A percentile compares a stretch with the other conserved stretches of the same genome.
These are phyloP conservation scores for Hyperoplus lanceolatus DNA, from an alignment of 2,797 vertebrate genomes.

Conservation along the genomic window DNA sequence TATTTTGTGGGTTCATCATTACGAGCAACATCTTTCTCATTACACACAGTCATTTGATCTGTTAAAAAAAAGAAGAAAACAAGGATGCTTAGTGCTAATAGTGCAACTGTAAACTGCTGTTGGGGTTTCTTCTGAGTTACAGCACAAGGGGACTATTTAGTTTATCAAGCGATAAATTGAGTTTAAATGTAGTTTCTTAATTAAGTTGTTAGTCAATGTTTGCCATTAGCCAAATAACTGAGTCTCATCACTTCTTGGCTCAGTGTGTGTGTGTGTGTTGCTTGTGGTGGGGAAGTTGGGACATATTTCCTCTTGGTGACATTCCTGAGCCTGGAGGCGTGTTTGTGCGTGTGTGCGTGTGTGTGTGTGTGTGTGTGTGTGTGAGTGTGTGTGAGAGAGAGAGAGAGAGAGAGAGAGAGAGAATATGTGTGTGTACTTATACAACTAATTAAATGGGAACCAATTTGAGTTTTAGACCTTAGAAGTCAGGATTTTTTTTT, in stretches of 20 bases:
- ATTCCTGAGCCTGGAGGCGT: conserved; percentile 74
- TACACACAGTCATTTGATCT: neutral
- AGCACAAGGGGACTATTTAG: neutral
- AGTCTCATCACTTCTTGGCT: conserved; percentile 29
- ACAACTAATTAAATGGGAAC: too few relatives aligned
- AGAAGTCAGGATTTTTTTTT: too few relatives aligned
- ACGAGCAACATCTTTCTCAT: neutral
- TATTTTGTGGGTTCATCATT: neutral
- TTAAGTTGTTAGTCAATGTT: conserved; percentile 15
- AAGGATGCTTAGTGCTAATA: too few relatives aligned
- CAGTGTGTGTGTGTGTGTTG: conserved; percentile 30
- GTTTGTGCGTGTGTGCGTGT: conserved; percentile 25
- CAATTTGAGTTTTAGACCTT: too few relatives aligned
- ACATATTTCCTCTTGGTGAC: conserved; percentile 80
- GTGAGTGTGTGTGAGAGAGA: conserved; percentile 18
- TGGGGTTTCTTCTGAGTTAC: neutral
- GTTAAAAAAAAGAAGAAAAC: neutral
- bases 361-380: conserved; percentile 39
- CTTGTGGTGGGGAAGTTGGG: conserved; percentile 46
- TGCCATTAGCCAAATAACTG: conserved; percentile 20
- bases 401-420: too few relatives aligned
- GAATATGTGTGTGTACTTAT: too few relatives aligned
- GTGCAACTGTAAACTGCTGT: neutral
- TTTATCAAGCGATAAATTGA: neutral
- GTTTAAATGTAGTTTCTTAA: conserved; percentile 8